A percentile compares a stretch with the other conserved stretches of the same genome.
phyloP scores from a whole-genome alignment of 2,888 invertebrate genomes.

The Drosophila mimetica region DNA sequence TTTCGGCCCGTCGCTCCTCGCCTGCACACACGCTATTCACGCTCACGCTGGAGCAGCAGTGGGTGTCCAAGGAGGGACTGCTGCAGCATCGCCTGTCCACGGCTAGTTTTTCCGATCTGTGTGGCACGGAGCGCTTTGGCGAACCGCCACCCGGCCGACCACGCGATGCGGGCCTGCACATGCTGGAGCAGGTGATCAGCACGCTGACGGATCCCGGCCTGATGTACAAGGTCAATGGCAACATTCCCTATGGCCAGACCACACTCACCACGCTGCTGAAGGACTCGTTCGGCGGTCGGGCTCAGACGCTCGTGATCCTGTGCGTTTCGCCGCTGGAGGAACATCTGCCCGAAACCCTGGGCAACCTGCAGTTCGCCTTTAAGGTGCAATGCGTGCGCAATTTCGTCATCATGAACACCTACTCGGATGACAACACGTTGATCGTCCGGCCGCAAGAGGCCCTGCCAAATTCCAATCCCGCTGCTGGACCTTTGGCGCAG shows the following conservation, averaged over 20 bases:
- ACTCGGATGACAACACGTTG: constrained; percentile 88
- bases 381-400: constrained; percentile 89
- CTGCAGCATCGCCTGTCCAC: constrained; percentile 90
- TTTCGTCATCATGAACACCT: constrained; percentile 89
- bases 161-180: constrained; percentile 88
- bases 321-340: constrained; percentile 89
- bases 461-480: constrained; percentile 37
- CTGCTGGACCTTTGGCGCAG: constrained; percentile 48
- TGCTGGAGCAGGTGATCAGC: constrained; percentile 88
- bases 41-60: constrained; percentile 90
- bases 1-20: constrained; percentile 83
- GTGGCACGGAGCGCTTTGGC: constrained; percentile 86
- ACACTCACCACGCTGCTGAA: constrained; percentile 89
- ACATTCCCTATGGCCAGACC: constrained; percentile 86
- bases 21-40: constrained; percentile 88
- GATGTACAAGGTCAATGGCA: constrained; percentile 81
- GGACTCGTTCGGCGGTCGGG: constrained; percentile 91
- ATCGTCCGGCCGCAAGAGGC: constrained; percentile 81
- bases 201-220: constrained; percentile 85
- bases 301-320: constrained; percentile 89
- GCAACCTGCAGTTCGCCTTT: constrained; percentile 88
- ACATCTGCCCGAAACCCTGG: constrained; percentile 89
- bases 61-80: constrained; percentile 88
- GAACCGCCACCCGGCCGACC: constrained; percentile 85
- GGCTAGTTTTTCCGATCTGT: constrained; percentile 90